Evolutionary conservation across 2,113 vertebrate genomes (phyloP).

Genomic region (Conger conger): DNA sequence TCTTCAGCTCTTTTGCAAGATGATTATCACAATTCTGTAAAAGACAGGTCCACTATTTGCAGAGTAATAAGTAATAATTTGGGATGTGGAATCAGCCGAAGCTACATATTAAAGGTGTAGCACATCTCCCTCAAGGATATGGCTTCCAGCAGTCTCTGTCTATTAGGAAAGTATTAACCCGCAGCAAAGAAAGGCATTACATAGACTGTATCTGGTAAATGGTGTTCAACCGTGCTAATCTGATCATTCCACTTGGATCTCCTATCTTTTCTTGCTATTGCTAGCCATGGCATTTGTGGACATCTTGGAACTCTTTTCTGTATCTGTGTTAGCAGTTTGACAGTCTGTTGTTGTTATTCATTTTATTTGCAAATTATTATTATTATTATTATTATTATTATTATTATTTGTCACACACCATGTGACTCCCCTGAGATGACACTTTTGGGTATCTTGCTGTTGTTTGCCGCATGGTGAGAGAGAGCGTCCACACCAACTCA

Average conservation of each 20-base stretch:
- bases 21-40: slow-evolving; percentile 62
- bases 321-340: slow-evolving; percentile 19
- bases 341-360: not conserved
- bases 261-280: slow-evolving; percentile 29
- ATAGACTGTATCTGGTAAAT: slow-evolving; percentile 39
- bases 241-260: slow-evolving; percentile 50
- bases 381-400: no score
- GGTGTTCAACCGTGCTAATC: slow-evolving; percentile 36
- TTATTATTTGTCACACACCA: no score
- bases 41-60: slow-evolving; percentile 55
- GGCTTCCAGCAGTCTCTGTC: slow-evolving; percentile 46
- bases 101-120: slow-evolving; percentile 50
- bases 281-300: slow-evolving; percentile 31
- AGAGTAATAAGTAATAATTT: slow-evolving; percentile 65
- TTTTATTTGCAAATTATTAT: not conserved
- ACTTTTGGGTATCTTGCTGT: no score
- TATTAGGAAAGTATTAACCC: slow-evolving; percentile 60
- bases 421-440: no score
- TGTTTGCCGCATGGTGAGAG: no score
- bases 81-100: slow-evolving; percentile 40
- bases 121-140: slow-evolving; percentile 54
- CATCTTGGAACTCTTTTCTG: slow-evolving; percentile 46
- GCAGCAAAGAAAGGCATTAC: not conserved
- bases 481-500: no score
- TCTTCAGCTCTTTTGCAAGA: slow-evolving; percentile 45